Base-by-base conservation (phyloP, 1,140 invertebrate genomes). In the Rhyacophila brunnea region DNA sequence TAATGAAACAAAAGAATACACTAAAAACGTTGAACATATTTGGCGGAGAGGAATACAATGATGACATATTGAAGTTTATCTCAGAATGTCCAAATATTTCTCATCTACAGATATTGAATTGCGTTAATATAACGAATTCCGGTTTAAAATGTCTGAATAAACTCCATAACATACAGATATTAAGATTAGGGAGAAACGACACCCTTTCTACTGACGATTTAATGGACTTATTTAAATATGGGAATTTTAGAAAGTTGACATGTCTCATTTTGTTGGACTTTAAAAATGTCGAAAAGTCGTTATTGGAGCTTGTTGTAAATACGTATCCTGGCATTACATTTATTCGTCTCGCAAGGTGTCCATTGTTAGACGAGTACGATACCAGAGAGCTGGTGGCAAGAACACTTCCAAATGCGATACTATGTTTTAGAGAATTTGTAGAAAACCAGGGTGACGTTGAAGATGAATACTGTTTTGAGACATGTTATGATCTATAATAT, bases 211-310 rank as follows among this genome's bases (percentile, higher is more conserved):
- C 76, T 65, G 52, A 48, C 10, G 66, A 59, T 38, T 58, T 79
- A 20, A 49, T 72, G 2, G 68, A 59, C 51, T 71, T 73, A 19
- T 65, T 79, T 28, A 60, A 65, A 6, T 69, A 68, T 51, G 61
- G 68, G 0, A 66, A 62, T 45, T 62, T 77, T 46, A 38, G 66
- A 4, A 71, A 67, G 54, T 63, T 79, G 44, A 49, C 70, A 57
- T 73, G 70, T 58, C 66, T 79, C 19, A 77, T 75, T 62, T 64
- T 79, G 0, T 77, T 75, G 23, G 70, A 71, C 54, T 73, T 79
- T 63, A 49, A 55, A 58, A 71, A 77, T 62, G 62, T 77, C 38
- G 71, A 70, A 43, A 72, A 73, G 58, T 52, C 68, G 19, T 67
- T 73, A 52, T 68, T 77, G 6, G 70, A 73, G 54, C 44, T 75